A percentile compares a stretch with the other conserved stretches of the same genome.
Conservation (phyloP, 2,113 vertebrate genomes). For the Todiramphus saurophagus region DNA sequence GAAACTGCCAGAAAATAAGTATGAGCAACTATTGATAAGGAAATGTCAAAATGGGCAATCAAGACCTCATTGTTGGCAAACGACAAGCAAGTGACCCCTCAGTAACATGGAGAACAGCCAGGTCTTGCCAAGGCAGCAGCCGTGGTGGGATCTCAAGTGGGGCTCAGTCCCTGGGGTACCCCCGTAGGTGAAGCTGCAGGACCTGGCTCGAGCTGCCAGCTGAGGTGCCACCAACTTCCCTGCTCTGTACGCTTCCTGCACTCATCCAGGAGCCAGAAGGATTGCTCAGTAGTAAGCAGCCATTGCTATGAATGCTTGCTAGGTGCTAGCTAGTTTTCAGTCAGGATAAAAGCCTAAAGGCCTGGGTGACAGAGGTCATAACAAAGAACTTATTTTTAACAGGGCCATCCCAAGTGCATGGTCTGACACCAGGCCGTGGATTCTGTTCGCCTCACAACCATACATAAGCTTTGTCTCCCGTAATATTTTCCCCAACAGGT, state of each 20-base stretch:
- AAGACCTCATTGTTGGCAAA: neutral
- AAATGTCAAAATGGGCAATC: neutral
- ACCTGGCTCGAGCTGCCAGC: neutral
- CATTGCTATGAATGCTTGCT: neutral
- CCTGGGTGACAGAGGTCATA: neutral
- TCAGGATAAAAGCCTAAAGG: neutral
- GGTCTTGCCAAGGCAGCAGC: fast-evolving
- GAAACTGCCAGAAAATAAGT: neutral
- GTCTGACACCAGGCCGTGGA: neutral
- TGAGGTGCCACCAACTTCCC: neutral
- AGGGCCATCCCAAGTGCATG: neutral
- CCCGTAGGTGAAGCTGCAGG: fast-evolving
- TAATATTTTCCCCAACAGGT: neutral
- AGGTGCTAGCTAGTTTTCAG: neutral
- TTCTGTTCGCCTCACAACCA: neutral
- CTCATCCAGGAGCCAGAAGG: neutral
- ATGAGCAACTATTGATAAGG: neutral
- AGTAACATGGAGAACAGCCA: fast-evolving
- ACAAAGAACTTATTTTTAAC: neutral
- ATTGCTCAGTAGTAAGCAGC: neutral
- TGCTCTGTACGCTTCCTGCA: fast-evolving
- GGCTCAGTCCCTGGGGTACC: neutral
- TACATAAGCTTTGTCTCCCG: neutral
- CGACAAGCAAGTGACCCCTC: neutral
- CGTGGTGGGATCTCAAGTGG: neutral